These are phyloP conservation scores for Trissolcus basalis DNA, from an alignment of 1,140 invertebrate species.

Conservation along the genomic window DNA sequence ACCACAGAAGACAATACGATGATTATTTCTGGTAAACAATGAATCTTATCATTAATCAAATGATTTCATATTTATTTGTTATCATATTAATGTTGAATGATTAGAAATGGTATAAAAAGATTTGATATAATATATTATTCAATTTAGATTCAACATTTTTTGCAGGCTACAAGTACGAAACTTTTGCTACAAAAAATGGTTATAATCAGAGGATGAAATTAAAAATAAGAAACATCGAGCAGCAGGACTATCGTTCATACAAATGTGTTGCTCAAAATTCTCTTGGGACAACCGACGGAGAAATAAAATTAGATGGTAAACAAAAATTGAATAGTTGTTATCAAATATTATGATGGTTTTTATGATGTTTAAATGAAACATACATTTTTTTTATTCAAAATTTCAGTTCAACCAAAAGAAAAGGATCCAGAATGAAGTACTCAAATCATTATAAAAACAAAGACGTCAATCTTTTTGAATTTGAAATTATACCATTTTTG, in stretches of 20 bases:
- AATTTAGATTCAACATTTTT: no score
- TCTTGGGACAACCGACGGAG: slow-evolving; percentile 92
- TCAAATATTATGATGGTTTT: no score
- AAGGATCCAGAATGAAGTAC: background rate
- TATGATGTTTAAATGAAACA: no score
- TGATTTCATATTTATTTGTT: no score
- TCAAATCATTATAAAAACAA: background rate
- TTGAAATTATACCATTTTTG: background rate
- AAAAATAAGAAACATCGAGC: slow-evolving; percentile 87
- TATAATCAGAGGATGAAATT: slow-evolving; percentile 93
- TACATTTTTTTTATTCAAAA: background rate
- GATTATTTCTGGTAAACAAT: slow-evolving; percentile 88
- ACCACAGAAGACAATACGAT: slow-evolving; percentile 89
- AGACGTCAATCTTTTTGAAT: background rate
- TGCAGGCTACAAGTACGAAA: slow-evolving; percentile 90
- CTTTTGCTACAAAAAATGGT: slow-evolving; percentile 84
- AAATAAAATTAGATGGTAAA: slow-evolving; percentile 93
- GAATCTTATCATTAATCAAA: background rate
- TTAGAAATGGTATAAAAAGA: no score
- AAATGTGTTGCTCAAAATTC: slow-evolving; percentile 96
- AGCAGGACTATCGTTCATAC: slow-evolving; percentile 90
- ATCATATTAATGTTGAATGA: background rate
- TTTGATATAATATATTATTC: no score
- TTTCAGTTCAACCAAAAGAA: slow-evolving; percentile 14
- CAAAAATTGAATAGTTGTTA: no score